Evolutionary conservation across 2,113 vertebrate genomes (phyloP).

Genomic region (Microcebus murinus): DNA sequence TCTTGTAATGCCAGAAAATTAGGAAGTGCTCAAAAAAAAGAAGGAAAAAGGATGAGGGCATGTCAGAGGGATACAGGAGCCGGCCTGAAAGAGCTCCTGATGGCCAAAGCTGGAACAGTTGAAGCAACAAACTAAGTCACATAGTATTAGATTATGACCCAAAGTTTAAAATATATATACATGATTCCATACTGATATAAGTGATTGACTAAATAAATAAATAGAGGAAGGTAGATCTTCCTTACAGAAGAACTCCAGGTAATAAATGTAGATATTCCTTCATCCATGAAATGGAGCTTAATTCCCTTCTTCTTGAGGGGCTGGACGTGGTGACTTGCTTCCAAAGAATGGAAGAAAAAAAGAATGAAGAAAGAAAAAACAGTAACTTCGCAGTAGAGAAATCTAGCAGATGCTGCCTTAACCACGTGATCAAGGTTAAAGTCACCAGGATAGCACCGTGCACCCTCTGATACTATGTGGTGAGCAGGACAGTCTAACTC

Average conservation of each 20-base stretch:
- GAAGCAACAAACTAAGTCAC: background rate
- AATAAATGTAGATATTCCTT: background rate
- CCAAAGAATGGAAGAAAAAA: background rate
- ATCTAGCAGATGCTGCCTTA: background rate
- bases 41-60: background rate
- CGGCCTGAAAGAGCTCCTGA: background rate
- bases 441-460: fast-evolving
- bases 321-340: background rate
- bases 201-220: background rate
- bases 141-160: background rate
- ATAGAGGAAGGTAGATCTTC: background rate
- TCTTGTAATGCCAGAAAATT: background rate
- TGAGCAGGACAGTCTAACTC: fast-evolving
- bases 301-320: no score
- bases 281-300: background rate
- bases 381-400: background rate
- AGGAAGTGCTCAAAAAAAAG: background rate
- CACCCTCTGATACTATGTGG: fast-evolving
- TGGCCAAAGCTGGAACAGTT: background rate
- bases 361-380: no score
- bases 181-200: background rate
- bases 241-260: background rate
- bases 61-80: background rate
- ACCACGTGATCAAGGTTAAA: background rate
- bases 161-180: background rate